These are phyloP conservation scores for Peromyscus polionotus DNA, from an alignment of 2,113 vertebrate genomes.

Conservation along the genomic window DNA sequence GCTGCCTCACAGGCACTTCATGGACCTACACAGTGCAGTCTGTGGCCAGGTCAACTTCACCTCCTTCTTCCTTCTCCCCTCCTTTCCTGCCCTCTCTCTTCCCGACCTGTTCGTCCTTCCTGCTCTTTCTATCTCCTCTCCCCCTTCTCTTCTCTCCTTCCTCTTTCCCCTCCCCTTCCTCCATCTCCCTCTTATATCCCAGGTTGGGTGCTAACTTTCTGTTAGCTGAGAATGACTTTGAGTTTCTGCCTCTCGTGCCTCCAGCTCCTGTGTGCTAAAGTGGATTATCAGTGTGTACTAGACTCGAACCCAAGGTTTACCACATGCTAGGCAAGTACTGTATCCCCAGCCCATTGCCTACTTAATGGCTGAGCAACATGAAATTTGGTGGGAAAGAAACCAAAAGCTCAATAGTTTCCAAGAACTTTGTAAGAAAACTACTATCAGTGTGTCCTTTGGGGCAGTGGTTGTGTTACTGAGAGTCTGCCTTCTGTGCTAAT, in stretches of 20 bases:
- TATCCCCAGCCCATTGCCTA: neutral
- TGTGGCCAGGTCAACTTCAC: neutral
- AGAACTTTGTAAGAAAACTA: neutral
- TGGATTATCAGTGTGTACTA: neutral
- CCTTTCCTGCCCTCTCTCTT: neutral
- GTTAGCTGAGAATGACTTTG: neutral
- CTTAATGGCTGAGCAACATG: conserved; percentile 17
- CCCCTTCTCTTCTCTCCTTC: neutral
- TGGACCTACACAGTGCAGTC: too few species aligned
- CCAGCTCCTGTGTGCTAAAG: neutral
- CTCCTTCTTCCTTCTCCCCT: neutral
- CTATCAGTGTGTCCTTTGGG: neutral
- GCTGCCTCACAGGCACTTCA: neutral
- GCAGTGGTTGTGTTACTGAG: conserved; percentile 12
- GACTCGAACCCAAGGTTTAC: neutral
- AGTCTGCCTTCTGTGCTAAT: conserved; percentile 45
- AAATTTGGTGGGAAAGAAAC: conserved; percentile 20
- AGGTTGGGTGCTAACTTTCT: neutral
- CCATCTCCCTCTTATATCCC: neutral
- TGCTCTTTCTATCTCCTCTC: neutral
- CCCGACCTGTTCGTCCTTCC: neutral
- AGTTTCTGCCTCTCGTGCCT: neutral
- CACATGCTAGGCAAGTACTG: neutral
- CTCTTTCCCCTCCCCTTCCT: neutral
- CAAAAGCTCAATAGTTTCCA: conserved; percentile 2